Evolutionary conservation across 2,888 invertebrate species (phyloP).

Genomic region (Polydrusus pterygomalis): DNA sequence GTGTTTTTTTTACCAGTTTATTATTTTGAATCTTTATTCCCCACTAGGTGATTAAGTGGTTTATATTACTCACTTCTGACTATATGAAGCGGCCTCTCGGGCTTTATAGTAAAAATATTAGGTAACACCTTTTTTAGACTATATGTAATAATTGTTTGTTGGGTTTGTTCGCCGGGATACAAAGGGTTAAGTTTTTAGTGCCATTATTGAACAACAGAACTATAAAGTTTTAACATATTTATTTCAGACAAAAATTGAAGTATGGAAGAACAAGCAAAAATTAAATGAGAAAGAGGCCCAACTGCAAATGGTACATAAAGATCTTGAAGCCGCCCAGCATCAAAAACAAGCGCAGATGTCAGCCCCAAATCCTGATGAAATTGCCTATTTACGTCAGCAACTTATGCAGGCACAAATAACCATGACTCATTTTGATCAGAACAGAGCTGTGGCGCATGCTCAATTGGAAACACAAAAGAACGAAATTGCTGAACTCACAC

Average conservation of each 20-base stretch:
- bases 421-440: conserved; percentile 72
- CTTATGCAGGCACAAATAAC: conserved; percentile 73
- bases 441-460: conserved; percentile 66
- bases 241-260: conserved; percentile 40
- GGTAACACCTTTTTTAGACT: too few relatives aligned
- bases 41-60: too few relatives aligned
- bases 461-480: conserved; percentile 38
- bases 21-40: too few relatives aligned
- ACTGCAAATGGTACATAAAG: conserved; percentile 1
- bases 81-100: too few relatives aligned
- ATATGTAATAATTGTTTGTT: too few relatives aligned
- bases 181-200: too few relatives aligned
- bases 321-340: conserved; percentile 4
- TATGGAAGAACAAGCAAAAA: conserved; percentile 40
- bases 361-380: conserved; percentile 17
- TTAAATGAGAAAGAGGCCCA: conserved; percentile 1
- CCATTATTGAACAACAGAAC: too few relatives aligned
- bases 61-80: too few relatives aligned
- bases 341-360: background rate
- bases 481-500: conserved; percentile 44
- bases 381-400: conserved; percentile 58
- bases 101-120: too few relatives aligned
- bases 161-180: too few relatives aligned
- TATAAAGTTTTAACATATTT: too few relatives aligned
- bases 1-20: too few relatives aligned